phyloP scores from a whole-genome alignment of 1,140 invertebrate species.

The Conopomorpha cramerella region DNA sequence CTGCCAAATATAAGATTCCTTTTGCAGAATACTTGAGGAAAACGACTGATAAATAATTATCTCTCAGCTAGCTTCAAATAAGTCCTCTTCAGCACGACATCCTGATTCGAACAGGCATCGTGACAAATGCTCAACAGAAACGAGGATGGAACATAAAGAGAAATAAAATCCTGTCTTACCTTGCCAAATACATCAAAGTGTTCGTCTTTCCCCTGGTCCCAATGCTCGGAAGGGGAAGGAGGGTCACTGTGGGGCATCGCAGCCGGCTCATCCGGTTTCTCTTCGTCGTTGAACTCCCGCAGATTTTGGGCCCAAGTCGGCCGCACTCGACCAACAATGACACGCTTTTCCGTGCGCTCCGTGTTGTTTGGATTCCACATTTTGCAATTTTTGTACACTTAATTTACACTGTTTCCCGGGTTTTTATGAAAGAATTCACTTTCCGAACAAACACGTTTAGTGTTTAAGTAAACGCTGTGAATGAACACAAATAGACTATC shows the following conservation, averaged over 20 bases:
- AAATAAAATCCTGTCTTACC: constrained; percentile 23
- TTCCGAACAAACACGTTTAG: no score
- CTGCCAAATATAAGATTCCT: no score
- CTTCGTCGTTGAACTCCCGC: constrained; percentile 22
- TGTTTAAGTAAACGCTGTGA: no score
- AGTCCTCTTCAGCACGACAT: no score
- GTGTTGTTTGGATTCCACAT: constrained; percentile 44
- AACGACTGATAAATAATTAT: no score
- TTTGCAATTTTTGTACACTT: no score
- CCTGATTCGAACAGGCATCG: no score
- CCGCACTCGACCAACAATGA: constrained; percentile 43
- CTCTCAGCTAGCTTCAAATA: no score
- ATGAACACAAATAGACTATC: no score
- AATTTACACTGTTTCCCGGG: no score
- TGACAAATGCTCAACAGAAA: constrained; percentile 1
- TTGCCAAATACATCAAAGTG: constrained; percentile 62
- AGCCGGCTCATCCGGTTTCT: constrained; percentile 34
- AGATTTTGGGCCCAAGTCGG: constrained; percentile 50
- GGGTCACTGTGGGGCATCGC: constrained; percentile 44
- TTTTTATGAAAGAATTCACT: no score
- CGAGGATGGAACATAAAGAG: neutral
- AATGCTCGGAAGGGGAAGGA: constrained; percentile 29
- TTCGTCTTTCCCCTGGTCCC: constrained; percentile 39
- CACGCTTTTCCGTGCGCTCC: constrained; percentile 39
- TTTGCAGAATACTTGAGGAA: no score